A percentile compares a stretch with the other conserved stretches of the same genome.
These are phyloP conservation scores for Coendou prehensilis DNA, from an alignment of 2,797 vertebrate genomes.

Conservation along the genomic window DNA sequence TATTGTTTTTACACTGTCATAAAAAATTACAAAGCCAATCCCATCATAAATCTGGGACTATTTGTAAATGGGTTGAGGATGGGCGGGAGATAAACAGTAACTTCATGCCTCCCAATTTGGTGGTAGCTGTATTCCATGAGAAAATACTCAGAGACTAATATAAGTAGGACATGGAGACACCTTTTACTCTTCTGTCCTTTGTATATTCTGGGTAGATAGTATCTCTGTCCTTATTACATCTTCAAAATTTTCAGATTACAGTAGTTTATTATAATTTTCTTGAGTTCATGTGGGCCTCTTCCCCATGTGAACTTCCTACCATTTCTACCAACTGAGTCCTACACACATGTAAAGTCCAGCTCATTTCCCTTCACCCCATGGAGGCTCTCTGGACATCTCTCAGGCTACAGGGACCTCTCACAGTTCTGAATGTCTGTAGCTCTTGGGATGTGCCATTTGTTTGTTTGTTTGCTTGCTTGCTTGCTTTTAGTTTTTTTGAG, in stretches of 20 bases:
- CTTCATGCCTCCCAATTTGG: background rate
- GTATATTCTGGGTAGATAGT: background rate
- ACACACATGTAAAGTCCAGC: background rate
- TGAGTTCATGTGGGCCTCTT: background rate
- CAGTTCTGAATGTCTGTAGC: background rate
- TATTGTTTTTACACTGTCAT: background rate
- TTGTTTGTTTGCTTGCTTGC: background rate
- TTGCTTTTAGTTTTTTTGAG: background rate
- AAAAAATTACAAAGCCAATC: background rate
- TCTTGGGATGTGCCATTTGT: background rate
- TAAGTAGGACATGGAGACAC: background rate
- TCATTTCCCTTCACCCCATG: background rate
- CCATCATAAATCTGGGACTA: background rate
- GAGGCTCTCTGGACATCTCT: background rate
- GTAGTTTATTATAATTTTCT: conserved; percentile 4
- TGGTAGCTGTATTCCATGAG: background rate
- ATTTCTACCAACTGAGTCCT: conserved; percentile 19
- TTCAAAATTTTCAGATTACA: background rate
- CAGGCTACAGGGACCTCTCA: background rate
- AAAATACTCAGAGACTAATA: background rate
- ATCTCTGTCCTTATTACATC: background rate
- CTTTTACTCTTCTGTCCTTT: background rate
- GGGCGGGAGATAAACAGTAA: background rate
- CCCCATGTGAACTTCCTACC: background rate
- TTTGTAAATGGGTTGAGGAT: background rate